Conservation (phyloP, 2,797 vertebrate genomes). For the Poecilia velifera region DNA sequence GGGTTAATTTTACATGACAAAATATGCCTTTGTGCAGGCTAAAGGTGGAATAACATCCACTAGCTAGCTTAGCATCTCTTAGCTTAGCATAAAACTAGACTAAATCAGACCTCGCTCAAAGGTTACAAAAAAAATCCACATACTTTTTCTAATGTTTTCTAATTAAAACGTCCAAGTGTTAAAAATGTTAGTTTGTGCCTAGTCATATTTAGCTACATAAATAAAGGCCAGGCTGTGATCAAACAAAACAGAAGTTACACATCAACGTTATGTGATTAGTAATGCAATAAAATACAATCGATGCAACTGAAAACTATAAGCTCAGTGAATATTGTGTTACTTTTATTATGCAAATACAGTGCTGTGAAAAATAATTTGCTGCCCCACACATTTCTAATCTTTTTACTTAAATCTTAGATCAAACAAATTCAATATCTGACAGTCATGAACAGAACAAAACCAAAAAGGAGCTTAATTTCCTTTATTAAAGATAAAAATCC, state of each 20-base stretch:
- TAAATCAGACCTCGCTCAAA: not conserved
- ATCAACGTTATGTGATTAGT: not conserved
- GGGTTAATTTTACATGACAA: not conserved
- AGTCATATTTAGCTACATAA: not conserved
- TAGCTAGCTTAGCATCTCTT: slow-evolving; percentile 14
- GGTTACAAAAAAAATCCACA: not conserved
- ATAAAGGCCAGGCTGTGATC: not conserved
- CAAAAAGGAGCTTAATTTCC: not conserved
- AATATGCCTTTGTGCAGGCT: not conserved
- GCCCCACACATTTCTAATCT: not conserved
- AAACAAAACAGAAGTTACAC: not conserved
- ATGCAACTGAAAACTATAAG: not conserved
- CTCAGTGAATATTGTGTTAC: not conserved
- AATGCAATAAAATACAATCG: not conserved
- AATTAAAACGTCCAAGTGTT: not conserved
- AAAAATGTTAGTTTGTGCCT: not conserved
- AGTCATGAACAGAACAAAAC: not conserved
- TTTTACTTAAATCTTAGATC: not conserved
- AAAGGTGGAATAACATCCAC: not conserved
- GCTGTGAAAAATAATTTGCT: not conserved
- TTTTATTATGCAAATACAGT: not conserved
- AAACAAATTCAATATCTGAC: not conserved
- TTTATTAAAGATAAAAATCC: not conserved
- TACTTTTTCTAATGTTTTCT: not conserved
- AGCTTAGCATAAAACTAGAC: slow-evolving; percentile 13